Base-by-base conservation (phyloP, 2,888 invertebrate genomes). In the Eurytoma californica region DNA sequence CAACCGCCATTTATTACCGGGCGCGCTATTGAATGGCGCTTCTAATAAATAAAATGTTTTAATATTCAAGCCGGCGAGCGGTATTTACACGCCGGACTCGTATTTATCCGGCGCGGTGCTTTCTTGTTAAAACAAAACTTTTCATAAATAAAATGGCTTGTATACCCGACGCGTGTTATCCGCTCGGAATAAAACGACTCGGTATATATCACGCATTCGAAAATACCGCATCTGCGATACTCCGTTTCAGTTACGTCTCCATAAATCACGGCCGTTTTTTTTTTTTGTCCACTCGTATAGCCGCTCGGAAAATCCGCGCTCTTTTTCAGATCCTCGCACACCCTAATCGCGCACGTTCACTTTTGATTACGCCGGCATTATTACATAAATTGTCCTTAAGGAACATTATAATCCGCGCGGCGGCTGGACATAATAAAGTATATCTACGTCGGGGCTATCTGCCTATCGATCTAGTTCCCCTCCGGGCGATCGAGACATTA, bases 361-460 rank as follows among this genome's bases (percentile, higher is more conserved):
- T 61, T 72, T 72, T 68, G 67, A 75, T 72, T 72, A 76, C 60
- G 76, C 24, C 39, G 28, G 39, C 55, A 39, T 75, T 80, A 73
- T 80, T 80, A 73, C 70, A 80, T 80, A 77, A 77, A 80, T 70
- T 68, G 66, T 77, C 77, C 65, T 24, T 28, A 18, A 60, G 65
- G 63, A 80, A 73, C 20, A 72, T 58, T 28, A 67, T 67, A 75
- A 79, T 75, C 66, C n/a, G 55, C 47, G 58, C 57, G 57, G 16
- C n/a, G 39, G 68, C 51, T 4, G 39, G 69, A 69, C 72, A 76
- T 80, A 80, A 80, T 80, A 76, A 80, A 68, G 66, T 72, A 73
- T 72, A 39, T 39, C 39, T 39, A 39, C 39, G 39, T 39, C 39
- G 39, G 24, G 39, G 39, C 68, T 77, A 77, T 80, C 73, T 18